Evolutionary conservation across 2,888 invertebrate species (phyloP).

Genomic region (Cordilura impudica): DNA sequence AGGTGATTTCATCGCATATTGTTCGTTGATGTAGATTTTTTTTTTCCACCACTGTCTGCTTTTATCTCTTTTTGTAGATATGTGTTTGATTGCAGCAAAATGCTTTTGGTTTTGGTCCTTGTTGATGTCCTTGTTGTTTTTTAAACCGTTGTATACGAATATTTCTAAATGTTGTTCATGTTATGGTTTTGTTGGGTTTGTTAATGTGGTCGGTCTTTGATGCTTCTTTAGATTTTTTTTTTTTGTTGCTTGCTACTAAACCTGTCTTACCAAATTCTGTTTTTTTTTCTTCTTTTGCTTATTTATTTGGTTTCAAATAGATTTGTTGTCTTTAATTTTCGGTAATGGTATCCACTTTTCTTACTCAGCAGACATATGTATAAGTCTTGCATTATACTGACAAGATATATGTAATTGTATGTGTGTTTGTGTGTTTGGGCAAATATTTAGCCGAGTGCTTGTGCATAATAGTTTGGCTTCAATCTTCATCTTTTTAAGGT

Average conservation of each 20-base stretch:
- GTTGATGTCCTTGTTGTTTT: conserved; percentile 9
- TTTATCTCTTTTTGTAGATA: conserved; percentile 12
- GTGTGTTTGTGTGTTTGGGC: not conserved
- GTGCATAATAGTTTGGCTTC: not conserved
- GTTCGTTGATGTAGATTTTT: conserved; percentile 17
- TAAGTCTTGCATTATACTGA: conserved; percentile 4
- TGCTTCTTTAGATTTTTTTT: not conserved
- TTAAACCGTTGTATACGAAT: not conserved
- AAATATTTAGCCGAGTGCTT: too few species aligned
- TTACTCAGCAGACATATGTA: conserved; percentile 45
- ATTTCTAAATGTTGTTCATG: conserved; percentile 37
- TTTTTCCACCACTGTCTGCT: not conserved
- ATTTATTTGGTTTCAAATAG: conserved; percentile 37
- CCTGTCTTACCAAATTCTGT: not conserved
- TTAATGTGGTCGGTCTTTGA: conserved; percentile 56
- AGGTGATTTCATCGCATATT: too few species aligned
- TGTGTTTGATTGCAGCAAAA: conserved; percentile 2
- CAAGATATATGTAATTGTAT: conserved; percentile 21
- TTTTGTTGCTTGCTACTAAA: not conserved
- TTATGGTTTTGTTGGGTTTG: conserved; percentile 51
- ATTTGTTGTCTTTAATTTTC: conserved; percentile 60
- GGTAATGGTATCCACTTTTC: conserved; percentile 56
- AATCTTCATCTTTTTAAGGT: conserved; percentile 10
- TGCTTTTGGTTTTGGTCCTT: conserved; percentile 8
- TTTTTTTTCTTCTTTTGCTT: not conserved